Evolutionary conservation across 2,113 vertebrate genomes (phyloP).

Genomic region (Brienomyrus longianalis): DNA sequence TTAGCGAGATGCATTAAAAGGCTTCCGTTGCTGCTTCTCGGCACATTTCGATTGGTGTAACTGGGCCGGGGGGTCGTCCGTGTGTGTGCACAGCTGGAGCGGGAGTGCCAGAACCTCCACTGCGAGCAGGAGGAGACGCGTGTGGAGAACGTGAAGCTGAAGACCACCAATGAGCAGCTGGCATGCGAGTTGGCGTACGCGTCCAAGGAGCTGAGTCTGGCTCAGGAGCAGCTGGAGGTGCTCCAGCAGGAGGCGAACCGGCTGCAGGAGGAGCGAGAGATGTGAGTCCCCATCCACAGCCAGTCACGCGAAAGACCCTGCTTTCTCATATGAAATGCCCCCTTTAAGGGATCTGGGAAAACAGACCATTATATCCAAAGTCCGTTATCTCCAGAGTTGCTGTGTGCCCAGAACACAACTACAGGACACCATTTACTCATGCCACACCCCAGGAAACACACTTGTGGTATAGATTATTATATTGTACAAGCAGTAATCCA

Average conservation of each 20-base stretch:
- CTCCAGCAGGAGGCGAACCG: slow-evolving; percentile 71
- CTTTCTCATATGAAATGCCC: background rate
- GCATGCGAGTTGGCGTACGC: slow-evolving; percentile 66
- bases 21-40: slow-evolving; percentile 14
- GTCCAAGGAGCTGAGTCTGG: slow-evolving; percentile 62
- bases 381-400: too few relatives aligned
- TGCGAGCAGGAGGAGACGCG: slow-evolving; percentile 74
- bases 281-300: slow-evolving; percentile 56
- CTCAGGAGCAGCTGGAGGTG: slow-evolving; percentile 73
- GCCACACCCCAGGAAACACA: too few relatives aligned
- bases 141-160: slow-evolving; percentile 79
- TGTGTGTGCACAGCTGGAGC: slow-evolving; percentile 39
- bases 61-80: background rate
- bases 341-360: background rate
- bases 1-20: slow-evolving; percentile 13
- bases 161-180: slow-evolving; percentile 77
- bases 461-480: too few relatives aligned
- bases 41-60: slow-evolving; percentile 19
- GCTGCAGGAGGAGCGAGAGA: slow-evolving; percentile 81
- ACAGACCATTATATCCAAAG: too few relatives aligned
- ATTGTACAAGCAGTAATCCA: too few relatives aligned
- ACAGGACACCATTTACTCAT: too few relatives aligned
- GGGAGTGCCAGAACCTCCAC: slow-evolving; percentile 69
- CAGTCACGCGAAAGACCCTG: background rate
- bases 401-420: too few relatives aligned